Evolutionary conservation across 2,113 vertebrate genomes (phyloP), one percentile per base, ranked within the genome.

Genomic region (Tympanuchus pallidicinctus): DNA sequence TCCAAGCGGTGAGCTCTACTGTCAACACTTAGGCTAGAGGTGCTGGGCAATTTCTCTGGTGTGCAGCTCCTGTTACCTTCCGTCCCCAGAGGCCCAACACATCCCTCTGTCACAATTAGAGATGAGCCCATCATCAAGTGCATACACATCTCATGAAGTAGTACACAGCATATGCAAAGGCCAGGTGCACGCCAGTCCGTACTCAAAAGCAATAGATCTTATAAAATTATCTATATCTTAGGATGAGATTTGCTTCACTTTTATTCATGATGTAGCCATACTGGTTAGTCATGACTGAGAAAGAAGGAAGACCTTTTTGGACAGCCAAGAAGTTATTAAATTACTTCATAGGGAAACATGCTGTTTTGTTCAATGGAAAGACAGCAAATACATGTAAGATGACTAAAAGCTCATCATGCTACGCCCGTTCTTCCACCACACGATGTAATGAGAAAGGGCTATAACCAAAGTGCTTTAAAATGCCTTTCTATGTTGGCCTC

Each of bases 171-270:
- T 1, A 9, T 1, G 40, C 32, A 45, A 50, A 27, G 43, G 13
- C 15, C 66, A 67, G 22, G 0, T 38, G 52, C 15, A 47, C 1
- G 0, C n/a, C 32, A 60, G 47, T 11, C 48, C 63, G 13, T 2
- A 0, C 36, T 30, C 19, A 7, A 1, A 6, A 70, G n/a, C 30
- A 28, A 43, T 0, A 8, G 17, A 18, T 24, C 28, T 36, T 16
- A 28, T 2, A n/a, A 32, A 40, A 16, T 45, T 21, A 63, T 3
- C 34, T 43, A 22, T 10, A 12, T 17, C 21, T 11, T 1, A 2
- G 13, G 28, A 65, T 27, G 24, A 52, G 57, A 60, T 11, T 47
- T 0, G 4, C 57, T 54, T 70, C 70, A 25, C 76, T 47, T 42
- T 21, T 47, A 60, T 2, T 65, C 57, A 63, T 36, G 30, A 1